These are phyloP conservation scores for Anthophora plumipes DNA, from an alignment of 2,888 invertebrate genomes.

Conservation along the genomic window DNA sequence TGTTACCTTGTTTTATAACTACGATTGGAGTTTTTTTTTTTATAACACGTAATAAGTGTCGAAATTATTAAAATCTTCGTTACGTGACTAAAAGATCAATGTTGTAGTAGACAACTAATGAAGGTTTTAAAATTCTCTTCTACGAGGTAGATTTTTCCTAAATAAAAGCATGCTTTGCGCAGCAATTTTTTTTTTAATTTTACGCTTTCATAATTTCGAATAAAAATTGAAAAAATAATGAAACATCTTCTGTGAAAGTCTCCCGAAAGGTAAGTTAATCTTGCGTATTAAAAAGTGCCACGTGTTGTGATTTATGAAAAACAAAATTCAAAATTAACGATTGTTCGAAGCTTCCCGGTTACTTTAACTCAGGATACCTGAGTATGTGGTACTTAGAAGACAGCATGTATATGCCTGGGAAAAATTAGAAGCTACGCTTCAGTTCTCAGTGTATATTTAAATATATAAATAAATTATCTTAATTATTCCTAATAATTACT, in stretches of 20 bases:
- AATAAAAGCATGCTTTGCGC: constrained; percentile 35
- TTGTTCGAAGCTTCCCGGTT: neutral
- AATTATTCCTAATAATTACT: neutral
- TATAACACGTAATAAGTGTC: neutral
- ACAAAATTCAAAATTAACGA: too few relatives aligned
- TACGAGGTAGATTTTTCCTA: constrained; percentile 2
- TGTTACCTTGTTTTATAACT: neutral
- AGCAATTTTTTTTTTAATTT: constrained; percentile 12
- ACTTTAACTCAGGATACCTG: neutral
- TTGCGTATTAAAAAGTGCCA: neutral
- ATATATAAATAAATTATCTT: neutral
- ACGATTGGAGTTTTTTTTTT: neutral
- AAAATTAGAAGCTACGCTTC: neutral
- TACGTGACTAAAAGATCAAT: too few relatives aligned
- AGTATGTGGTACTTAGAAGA: too few relatives aligned
- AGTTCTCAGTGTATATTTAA: neutral
- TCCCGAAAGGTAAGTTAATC: constrained; percentile 39
- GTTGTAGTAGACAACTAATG: too few relatives aligned
- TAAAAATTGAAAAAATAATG: constrained; percentile 5
- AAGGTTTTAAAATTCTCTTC: neutral
- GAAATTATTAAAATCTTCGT: neutral
- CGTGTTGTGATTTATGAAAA: neutral
- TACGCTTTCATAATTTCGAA: constrained; percentile 27
- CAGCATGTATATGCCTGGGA: too few relatives aligned
- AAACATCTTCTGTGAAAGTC: neutral